Percentiles rank a stretch among this genome's conserved stretches.
Evolutionary conservation across 1,140 invertebrate species (phyloP).

Genomic region (Lucilia cuprina): DNA sequence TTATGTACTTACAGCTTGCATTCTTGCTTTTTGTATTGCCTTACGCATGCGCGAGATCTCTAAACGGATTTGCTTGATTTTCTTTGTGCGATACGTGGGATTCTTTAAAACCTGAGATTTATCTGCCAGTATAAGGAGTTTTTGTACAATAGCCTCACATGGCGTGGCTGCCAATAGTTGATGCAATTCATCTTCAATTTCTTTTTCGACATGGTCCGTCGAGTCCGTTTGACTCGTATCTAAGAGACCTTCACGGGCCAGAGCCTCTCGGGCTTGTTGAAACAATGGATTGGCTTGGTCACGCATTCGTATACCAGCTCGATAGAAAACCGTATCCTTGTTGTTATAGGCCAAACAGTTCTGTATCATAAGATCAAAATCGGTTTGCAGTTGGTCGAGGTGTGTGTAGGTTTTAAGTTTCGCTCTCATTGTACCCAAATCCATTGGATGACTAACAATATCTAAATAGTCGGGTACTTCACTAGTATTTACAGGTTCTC

Average conservation of each 20-base stretch:
- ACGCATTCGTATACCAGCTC: constrained; percentile 84
- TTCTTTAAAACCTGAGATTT: constrained; percentile 66
- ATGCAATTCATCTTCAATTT: constrained; percentile 66
- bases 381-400: constrained; percentile 82
- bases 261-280: constrained; percentile 76
- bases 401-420: constrained; percentile 83
- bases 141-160: constrained; percentile 64
- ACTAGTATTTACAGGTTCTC: constrained; percentile 87
- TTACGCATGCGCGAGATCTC: constrained; percentile 64
- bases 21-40: constrained; percentile 51
- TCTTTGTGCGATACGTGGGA: constrained; percentile 64
- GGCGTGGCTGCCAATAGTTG: constrained; percentile 57
- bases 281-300: constrained; percentile 83
- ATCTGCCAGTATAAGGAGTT: constrained; percentile 66
- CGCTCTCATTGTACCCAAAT: constrained; percentile 87
- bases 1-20: constrained; percentile 47
- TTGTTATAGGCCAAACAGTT: constrained; percentile 96
- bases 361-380: constrained; percentile 93
- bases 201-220: constrained; percentile 62
- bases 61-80: constrained; percentile 65
- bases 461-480: constrained; percentile 94
- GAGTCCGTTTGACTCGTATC: constrained; percentile 54
- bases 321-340: constrained; percentile 87
- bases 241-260: constrained; percentile 70
- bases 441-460: constrained; percentile 94